Percentiles rank a stretch among this genome's conserved stretches.
phyloP scores from a whole-genome alignment of 2,113 vertebrate genomes.

The Neodon shergylaensis region DNA sequence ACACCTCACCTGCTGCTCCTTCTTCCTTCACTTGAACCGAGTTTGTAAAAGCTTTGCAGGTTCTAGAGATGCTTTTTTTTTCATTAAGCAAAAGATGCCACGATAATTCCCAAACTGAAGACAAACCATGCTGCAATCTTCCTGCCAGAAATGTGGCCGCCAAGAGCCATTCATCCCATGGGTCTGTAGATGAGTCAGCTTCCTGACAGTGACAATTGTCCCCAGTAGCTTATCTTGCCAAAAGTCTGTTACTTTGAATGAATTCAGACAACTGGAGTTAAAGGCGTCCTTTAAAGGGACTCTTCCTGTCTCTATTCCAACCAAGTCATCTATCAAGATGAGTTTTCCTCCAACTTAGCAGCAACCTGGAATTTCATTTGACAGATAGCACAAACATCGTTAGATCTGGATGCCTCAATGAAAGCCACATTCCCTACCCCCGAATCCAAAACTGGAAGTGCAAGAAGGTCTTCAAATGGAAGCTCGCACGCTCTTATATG shows the following conservation, averaged over 20 bases:
- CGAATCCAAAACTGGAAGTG: slow-evolving; percentile 84
- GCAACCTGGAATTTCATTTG: slow-evolving; percentile 88
- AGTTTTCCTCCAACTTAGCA: slow-evolving; percentile 88
- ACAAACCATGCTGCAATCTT: slow-evolving; percentile 85
- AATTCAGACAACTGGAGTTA: slow-evolving; percentile 70
- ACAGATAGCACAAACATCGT: slow-evolving; percentile 88
- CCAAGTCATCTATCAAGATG: slow-evolving; percentile 92
- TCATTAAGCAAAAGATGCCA: slow-evolving; percentile 84
- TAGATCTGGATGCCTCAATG: slow-evolving; percentile 86
- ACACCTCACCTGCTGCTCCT: too few relatives aligned
- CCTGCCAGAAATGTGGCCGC: background rate
- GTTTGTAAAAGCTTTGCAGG: slow-evolving; percentile 86
- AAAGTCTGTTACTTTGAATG: slow-evolving; percentile 91
- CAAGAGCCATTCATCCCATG: background rate
- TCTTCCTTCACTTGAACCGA: slow-evolving; percentile 84
- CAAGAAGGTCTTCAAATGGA: slow-evolving; percentile 87
- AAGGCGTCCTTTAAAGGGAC: slow-evolving; percentile 87
- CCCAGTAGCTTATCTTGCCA: slow-evolving; percentile 84
- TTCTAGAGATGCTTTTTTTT: slow-evolving; percentile 88
- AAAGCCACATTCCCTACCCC: slow-evolving; percentile 84
- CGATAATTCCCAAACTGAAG: slow-evolving; percentile 87
- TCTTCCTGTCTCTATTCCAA: slow-evolving; percentile 91
- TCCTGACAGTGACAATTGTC: background rate
- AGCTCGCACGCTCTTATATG: slow-evolving; percentile 89
- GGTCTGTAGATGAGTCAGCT: background rate